These are phyloP conservation scores for Idaea biselata DNA, from an alignment of 2,888 invertebrate genomes.

Conservation along the genomic window DNA sequence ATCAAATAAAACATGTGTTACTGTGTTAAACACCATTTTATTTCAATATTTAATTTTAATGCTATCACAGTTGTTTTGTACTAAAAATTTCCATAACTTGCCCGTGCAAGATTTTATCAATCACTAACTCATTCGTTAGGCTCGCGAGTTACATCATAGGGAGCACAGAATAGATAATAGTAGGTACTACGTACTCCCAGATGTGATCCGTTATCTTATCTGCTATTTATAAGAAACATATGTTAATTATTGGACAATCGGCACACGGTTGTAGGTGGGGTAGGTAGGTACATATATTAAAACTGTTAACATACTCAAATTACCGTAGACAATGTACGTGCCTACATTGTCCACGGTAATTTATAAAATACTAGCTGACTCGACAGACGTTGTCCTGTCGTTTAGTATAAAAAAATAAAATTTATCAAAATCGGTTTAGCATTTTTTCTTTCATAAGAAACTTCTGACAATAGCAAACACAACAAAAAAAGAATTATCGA, in stretches of 20 bases:
- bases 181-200: slow-evolving; percentile 12
- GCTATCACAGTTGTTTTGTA: not conserved
- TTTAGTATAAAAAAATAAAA: too few species aligned
- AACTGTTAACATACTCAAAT: too few species aligned
- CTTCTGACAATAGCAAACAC: too few species aligned
- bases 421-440: too few species aligned
- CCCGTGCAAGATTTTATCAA: not conserved
- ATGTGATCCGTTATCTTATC: slow-evolving; percentile 31
- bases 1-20: slow-evolving; percentile 69
- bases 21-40: slow-evolving; percentile 48
- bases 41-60: slow-evolving; percentile 10
- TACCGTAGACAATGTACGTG: too few species aligned
- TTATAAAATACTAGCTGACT: too few species aligned
- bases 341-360: too few species aligned
- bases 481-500: too few species aligned
- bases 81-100: not conserved
- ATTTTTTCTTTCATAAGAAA: too few species aligned
- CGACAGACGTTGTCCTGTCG: too few species aligned
- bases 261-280: not conserved
- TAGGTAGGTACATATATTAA: too few species aligned
- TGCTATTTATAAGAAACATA: not conserved
- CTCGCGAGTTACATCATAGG: slow-evolving; percentile 1
- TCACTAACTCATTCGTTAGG: not conserved
- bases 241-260: not conserved
- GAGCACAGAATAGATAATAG: not conserved